These are phyloP conservation scores for Platichthys flesus DNA, from an alignment of 2,113 vertebrate genomes.

Conservation along the genomic window DNA sequence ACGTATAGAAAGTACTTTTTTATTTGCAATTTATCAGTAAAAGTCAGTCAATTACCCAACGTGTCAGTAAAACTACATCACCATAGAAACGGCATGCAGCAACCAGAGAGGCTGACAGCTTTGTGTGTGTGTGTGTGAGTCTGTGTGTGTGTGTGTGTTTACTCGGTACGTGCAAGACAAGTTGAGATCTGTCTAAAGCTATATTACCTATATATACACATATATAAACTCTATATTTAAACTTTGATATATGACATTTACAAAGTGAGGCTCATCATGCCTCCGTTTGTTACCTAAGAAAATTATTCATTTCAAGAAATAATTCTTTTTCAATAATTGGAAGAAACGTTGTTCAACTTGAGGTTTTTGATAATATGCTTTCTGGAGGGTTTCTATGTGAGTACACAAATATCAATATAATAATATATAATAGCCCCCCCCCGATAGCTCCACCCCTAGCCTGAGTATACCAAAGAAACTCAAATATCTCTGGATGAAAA, in stretches of 20 bases:
- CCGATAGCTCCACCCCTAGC: no score
- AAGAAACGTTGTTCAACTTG: no score
- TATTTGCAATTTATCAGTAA: conserved; percentile 25
- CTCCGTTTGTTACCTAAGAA: background rate
- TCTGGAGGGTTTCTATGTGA: no score
- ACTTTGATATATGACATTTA: conserved; percentile 5
- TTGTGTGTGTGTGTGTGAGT: background rate
- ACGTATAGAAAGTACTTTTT: conserved; percentile 6
- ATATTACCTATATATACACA: background rate
- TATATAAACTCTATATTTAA: background rate
- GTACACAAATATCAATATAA: no score
- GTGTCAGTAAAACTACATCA: conserved; percentile 27
- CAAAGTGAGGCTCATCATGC: background rate
- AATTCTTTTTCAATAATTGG: background rate
- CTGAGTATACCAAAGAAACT: no score
- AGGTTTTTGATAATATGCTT: no score
- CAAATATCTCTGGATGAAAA: no score
- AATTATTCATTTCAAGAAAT: background rate
- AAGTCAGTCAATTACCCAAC: conserved; percentile 34
- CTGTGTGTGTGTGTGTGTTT: background rate
- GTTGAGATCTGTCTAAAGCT: background rate
- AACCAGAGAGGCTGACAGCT: background rate
- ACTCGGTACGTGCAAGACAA: no score
- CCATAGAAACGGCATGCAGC: conserved; percentile 50
- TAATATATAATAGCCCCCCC: no score